Evolutionary conservation across 2,797 vertebrate species (phyloP), one percentile per base, ranked within the genome.

Genomic region (Syngnathus acus): DNA sequence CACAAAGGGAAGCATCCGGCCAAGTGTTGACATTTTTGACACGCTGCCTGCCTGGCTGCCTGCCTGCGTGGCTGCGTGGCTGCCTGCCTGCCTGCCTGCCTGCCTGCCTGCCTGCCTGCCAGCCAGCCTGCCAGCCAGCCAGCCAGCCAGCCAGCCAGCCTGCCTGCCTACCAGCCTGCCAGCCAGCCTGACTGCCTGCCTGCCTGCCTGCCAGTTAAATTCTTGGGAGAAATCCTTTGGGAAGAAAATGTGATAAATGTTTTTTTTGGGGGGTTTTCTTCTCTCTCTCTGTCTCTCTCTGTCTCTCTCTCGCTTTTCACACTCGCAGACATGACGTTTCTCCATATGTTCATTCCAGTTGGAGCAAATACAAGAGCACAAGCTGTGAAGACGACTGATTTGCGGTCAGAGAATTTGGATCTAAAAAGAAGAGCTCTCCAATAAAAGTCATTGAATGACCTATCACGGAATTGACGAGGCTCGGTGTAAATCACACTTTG

Each of bases 1-100:
- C 78, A 86, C 78, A 84, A 86, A 86, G 58, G 71, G 77, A 75
- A 86, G 71, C 75, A 71, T 74, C 80, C 75, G 48, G 73, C 78
- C 68, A 76, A 73, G 79, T 70, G 69, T 69, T 82, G 80, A 83
- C 80, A 83, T 84, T 69, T 82, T 69, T 82, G 79, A 78, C 66
- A 74, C 26, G 26, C 26, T 26, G 26, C 26, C 26, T 26, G 26
- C 26, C 26, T 26, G 26, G 1, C 26, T 26, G 26, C 26, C 26
- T 26, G 26, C 26, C 26, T 26, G 26, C 26, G n/a, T n/a, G n/a
- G n/a, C n/a, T n/a, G n/a, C n/a, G n/a, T n/a, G n/a, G n/a, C n/a
- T n/a, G n/a, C n/a, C n/a, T n/a, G n/a, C n/a, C n/a, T n/a, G n/a
- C n/a, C n/a, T n/a, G n/a, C n/a, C n/a, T n/a, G n/a, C n/a, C n/a